Base-by-base conservation (phyloP, 2,797 vertebrate genomes). In the Philypnodon macrostomus region DNA sequence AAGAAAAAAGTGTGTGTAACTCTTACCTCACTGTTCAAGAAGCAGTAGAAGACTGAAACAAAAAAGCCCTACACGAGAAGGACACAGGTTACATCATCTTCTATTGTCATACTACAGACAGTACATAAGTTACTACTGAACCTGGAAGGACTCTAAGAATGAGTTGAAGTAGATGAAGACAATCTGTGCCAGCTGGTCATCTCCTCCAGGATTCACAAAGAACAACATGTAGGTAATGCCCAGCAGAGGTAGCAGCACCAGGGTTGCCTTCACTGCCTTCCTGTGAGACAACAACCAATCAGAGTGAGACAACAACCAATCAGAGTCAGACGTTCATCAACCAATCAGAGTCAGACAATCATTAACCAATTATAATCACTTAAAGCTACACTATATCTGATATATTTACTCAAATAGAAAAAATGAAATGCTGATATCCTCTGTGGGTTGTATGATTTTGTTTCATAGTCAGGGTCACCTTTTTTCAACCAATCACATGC, bases 121-220 rank as follows among this genome's bases (percentile, higher is more conserved):
- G 1, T n/a, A n/a, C 5, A 10, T 9, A 35, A 35, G n/a, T n/a
- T 10, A 23, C 21, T 23, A 6, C 21, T 23, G 6, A 6, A 77
- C 94, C 93, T 96, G 94, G 81, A 96, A 96, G 23, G 94, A 95
- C 62, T 95, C 92, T 53, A 96, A 88, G 39, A 95, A 90, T 33
- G 94, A 96, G 67, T 96, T 96, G 76, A 96, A 95, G 76, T 96
- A 95, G 82, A 96, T 94, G 83, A 96, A 96, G 54, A 95, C 91
- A 0, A 95, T 85, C 67, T 90, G 88, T 53, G 94, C 94, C 52
- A 93, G 86, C 62, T 95, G 91, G 6, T 95, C 94, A 50, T 95
- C 93, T 17, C 93, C 93, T 5, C 93, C 93, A 0, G 94, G 94
- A 60, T 94, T 95, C 67, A 96, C 93, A 4, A 96, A 96, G 85